Percentiles rank a stretch among this genome's conserved stretches.
Conservation (phyloP, 1,140 invertebrate species). For the Lepidurus apus region DNA sequence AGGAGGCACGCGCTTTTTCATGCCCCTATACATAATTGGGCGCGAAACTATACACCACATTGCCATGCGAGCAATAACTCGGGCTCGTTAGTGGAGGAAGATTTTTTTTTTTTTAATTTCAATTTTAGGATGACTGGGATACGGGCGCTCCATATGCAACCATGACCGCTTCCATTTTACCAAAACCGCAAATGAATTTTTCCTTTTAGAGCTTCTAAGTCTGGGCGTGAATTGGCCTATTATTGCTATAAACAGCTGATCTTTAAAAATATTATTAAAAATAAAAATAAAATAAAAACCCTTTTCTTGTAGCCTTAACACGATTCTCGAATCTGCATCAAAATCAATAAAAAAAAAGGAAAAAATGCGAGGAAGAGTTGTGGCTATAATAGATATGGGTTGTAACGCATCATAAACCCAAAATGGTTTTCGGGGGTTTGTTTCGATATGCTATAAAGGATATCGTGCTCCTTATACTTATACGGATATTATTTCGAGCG, state of each 20-base stretch:
- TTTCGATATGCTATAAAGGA: too few relatives aligned
- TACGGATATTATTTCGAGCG: too few relatives aligned
- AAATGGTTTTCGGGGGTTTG: not conserved
- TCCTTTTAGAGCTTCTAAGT: not conserved
- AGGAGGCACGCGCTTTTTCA: conserved; percentile 3
- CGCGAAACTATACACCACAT: not conserved
- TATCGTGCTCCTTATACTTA: too few relatives aligned
- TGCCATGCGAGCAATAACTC: not conserved
- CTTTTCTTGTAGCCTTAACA: not conserved
- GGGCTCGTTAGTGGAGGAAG: not conserved
- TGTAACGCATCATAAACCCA: not conserved
- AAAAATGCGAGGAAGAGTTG: not conserved
- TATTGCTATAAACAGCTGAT: not conserved
- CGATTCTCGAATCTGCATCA: not conserved
- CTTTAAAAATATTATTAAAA: too few relatives aligned
- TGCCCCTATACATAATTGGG: not conserved
- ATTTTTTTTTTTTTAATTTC: too few relatives aligned
- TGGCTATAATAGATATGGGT: not conserved
- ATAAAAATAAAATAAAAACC: not conserved
- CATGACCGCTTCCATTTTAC: not conserved
- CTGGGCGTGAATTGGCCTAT: not conserved
- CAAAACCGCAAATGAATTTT: not conserved
- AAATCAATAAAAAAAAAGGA: not conserved
- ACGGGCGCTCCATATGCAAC: too few relatives aligned
- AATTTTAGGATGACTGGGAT: too few relatives aligned